Evolutionary conservation across 2,113 vertebrate species (phyloP).

Genomic region (Elephas maximus): DNA sequence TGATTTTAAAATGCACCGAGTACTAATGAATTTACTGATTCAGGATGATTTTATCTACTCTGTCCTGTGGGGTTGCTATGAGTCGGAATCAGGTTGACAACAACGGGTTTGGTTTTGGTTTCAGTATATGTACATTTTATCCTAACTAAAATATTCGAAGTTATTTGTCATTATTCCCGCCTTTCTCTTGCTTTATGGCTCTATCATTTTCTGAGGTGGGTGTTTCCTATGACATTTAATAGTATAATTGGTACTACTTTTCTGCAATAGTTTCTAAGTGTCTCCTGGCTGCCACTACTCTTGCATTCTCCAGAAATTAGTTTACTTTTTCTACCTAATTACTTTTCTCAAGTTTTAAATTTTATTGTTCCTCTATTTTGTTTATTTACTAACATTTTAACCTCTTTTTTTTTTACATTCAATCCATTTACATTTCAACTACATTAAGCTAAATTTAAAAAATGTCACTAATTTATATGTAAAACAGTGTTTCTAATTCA

Average conservation of each 20-base stretch:
- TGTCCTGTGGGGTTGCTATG: no score
- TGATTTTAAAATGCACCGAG: conserved; percentile 34
- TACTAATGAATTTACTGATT: neutral
- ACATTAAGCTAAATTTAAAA: neutral
- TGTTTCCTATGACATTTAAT: neutral
- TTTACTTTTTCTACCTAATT: neutral
- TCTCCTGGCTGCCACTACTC: neutral
- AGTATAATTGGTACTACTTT: neutral
- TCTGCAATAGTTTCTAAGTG: neutral
- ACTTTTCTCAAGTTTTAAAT: neutral
- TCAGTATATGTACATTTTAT: neutral
- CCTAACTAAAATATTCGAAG: neutral
- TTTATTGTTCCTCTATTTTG: neutral
- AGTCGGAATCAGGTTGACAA: no score
- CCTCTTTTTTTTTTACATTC: neutral
- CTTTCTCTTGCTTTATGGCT: neutral
- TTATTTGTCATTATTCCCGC: neutral
- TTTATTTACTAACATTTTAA: neutral
- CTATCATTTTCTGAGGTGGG: neutral
- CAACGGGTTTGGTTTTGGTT: no score
- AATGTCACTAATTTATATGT: neutral
- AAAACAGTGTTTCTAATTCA: neutral
- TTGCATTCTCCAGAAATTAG: neutral
- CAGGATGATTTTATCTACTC: neutral
- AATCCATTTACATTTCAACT: neutral